Base-by-base conservation (phyloP, 2,888 invertebrate genomes). In the Drosophila parthenogenetica region DNA sequence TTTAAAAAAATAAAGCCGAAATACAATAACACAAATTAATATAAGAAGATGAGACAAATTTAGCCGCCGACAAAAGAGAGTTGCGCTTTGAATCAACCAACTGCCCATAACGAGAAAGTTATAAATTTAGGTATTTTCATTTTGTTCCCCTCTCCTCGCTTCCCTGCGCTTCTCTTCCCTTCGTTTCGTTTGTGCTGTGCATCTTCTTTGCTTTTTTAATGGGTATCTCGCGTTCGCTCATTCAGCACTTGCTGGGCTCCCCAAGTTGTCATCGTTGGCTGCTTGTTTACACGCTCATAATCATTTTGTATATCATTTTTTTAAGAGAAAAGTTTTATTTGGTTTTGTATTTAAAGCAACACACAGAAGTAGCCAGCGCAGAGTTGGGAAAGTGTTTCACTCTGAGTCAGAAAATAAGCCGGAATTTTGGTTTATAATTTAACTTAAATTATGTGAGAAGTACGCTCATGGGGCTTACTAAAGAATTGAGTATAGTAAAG, bases 21-120 rank as follows among this genome's bases (percentile, higher is more conserved):
- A 84, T 79, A 86, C 89, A 86, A 86, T 81, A 89, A 88, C 86
- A 87, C 88, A 87, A 89, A 87, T 87, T 89, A 87, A 89, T 88
- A 87, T 88, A 73, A 77, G 86, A 88, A 86, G 86, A 89, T 88
- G 86, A 87, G 86, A 89, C 86, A 87, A 88, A 86, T 88, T 88
- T 74, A 89, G 80, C 88, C 86, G 88, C 89, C 86, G 86, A 89
- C 86, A 75, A 89, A 87, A 88, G 86, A 67, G 80, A 77, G 68
- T 49, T 79, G 63, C 69, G 59, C 39, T 45, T 54, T 49, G 62
- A 61, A 53, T 49, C 62, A 16, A 39, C 68, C 51, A 67, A 67
- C 75, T 69, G 35, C 66, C 79, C 79, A 84, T 89, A 89, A 89
- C 87, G 87, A 89, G 90, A 90, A 89, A 86, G 90, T 90, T 90